Conservation (phyloP, 2,888 invertebrate genomes). For the Leptarthrus brevirostris region DNA sequence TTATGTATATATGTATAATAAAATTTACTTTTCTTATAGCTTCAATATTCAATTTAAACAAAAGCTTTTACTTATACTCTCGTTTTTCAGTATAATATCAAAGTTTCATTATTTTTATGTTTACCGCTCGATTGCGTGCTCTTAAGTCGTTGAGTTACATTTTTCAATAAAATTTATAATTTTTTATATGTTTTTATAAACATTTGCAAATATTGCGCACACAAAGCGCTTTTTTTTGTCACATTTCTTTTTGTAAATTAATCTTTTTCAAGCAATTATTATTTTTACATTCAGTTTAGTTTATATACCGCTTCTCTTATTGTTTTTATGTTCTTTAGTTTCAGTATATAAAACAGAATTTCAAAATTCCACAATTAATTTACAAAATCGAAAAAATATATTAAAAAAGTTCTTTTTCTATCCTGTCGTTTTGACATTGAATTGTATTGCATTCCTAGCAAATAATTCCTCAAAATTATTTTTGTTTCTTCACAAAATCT, state of each 20-base stretch:
- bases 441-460: background rate
- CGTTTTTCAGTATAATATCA: slow-evolving; percentile 1
- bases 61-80: slow-evolving; percentile 18
- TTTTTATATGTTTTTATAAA: too few relatives aligned
- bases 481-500: slow-evolving; percentile 6
- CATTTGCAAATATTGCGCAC: too few relatives aligned
- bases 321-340: background rate
- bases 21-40: slow-evolving; percentile 14
- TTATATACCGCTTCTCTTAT: background rate
- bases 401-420: slow-evolving; percentile 38
- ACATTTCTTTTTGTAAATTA: too few relatives aligned
- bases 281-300: too few relatives aligned
- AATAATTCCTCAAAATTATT: slow-evolving; percentile 3
- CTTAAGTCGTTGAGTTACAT: background rate
- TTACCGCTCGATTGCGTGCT: background rate
- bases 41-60: slow-evolving; percentile 26
- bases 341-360: slow-evolving; percentile 10
- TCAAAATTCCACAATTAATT: slow-evolving; percentile 1
- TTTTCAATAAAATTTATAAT: too few relatives aligned
- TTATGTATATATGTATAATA: slow-evolving; percentile 28
- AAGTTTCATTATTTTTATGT: background rate
- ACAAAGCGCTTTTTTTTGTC: too few relatives aligned
- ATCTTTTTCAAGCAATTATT: too few relatives aligned
- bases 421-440: slow-evolving; percentile 45
- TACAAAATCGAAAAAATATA: slow-evolving; percentile 31